Conservation (phyloP, 64 coral and sea anemone genomes). For the Montipora sp. region DNA sequence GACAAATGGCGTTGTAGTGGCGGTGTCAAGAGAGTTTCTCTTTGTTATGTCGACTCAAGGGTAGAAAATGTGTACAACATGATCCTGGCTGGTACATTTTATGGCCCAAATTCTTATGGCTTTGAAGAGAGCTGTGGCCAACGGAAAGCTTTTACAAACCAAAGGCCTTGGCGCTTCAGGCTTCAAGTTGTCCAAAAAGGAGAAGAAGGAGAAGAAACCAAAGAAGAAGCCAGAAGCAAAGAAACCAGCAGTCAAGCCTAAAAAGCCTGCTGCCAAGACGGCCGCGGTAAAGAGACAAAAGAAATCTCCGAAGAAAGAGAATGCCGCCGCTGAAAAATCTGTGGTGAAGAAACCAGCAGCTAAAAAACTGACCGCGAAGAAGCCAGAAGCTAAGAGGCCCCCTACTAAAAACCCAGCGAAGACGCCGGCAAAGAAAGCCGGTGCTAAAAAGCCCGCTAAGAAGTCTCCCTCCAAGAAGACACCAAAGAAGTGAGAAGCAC, state of each 20-base stretch:
- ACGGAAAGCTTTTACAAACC: conserved; percentile 13
- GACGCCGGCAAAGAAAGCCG: no score
- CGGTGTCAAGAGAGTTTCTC: background rate
- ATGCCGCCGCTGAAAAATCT: background rate
- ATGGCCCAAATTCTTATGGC: background rate
- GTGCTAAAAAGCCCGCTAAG: background rate
- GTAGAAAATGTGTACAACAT: background rate
- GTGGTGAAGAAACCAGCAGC: background rate
- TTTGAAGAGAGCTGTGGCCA: conserved; percentile 12
- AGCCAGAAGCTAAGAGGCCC: background rate
- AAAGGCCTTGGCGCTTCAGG: conserved; percentile 40
- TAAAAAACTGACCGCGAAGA: background rate
- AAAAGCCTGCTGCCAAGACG: background rate
- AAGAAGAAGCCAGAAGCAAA: background rate
- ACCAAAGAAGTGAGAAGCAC: background rate
- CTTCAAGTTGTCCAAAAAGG: conserved; percentile 13
- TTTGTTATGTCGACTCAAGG: background rate
- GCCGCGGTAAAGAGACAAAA: background rate
- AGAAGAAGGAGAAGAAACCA: conserved; percentile 7
- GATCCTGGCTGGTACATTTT: background rate
- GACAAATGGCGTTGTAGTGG: background rate
- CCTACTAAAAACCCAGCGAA: background rate
- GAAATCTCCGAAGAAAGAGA: background rate
- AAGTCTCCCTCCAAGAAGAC: background rate
- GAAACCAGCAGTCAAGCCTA: conserved; percentile 11